Percentiles rank a stretch among this genome's conserved stretches.
Conservation (phyloP, 2,888 invertebrate genomes). For the Agrochola circellaris region DNA sequence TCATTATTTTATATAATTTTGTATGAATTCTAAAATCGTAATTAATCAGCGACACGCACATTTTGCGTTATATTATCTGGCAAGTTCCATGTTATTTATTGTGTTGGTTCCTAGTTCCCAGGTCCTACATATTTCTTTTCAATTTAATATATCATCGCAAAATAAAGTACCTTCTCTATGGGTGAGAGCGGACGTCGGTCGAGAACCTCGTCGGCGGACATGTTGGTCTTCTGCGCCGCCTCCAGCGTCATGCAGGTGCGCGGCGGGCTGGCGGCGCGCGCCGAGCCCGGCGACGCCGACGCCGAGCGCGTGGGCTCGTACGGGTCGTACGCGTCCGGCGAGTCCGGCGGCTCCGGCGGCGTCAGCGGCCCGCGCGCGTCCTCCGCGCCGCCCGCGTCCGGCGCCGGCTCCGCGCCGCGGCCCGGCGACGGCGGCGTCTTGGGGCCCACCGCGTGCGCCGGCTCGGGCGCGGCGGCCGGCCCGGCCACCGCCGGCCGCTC, state of each 20-base stretch:
- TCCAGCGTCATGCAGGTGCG: constrained; percentile 84
- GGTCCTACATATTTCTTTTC: too few species aligned
- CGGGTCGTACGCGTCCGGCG: constrained; percentile 97
- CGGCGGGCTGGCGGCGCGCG: constrained; percentile 67
- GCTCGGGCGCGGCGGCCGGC: constrained; percentile 59
- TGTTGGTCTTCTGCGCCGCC: constrained; percentile 87
- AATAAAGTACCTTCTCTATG: constrained; percentile 87
- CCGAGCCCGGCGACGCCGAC: constrained; percentile 91
- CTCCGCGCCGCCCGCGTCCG: constrained; percentile 85
- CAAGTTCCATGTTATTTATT: neutral
- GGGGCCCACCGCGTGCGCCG: constrained; percentile 75
- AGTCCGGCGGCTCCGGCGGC: constrained; percentile 90
- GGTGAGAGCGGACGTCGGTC: constrained; percentile 89
- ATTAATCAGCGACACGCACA: neutral
- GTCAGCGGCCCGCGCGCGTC: constrained; percentile 94
- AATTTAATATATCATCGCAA: neutral
- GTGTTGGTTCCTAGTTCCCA: neutral
- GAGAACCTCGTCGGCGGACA: constrained; percentile 87
- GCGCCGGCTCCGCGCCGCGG: constrained; percentile 84
- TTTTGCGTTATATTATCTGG: neutral
- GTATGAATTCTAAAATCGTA: too few species aligned
- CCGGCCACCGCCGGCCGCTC: constrained; percentile 61
- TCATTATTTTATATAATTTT: too few species aligned
- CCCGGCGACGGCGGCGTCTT: constrained; percentile 91
- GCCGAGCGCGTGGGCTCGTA: constrained; percentile 97